phyloP scores from a whole-genome alignment of 2,113 vertebrate genomes.

The Columba janthina region DNA sequence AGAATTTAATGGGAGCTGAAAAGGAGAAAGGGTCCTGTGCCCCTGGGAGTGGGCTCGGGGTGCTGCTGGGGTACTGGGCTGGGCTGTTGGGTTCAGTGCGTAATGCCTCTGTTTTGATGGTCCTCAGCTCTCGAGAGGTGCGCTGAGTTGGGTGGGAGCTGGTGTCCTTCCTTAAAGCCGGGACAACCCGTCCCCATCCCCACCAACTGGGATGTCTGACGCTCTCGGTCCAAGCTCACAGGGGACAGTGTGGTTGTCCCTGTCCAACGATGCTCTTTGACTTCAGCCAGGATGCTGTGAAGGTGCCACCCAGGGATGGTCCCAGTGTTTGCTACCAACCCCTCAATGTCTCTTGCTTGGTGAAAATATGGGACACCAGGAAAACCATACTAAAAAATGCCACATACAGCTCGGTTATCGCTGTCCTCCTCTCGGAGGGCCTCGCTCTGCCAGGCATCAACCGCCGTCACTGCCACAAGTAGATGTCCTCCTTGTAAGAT shows the following conservation, averaged over 20 bases:
- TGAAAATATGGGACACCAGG: neutral
- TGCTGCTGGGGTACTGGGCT: neutral
- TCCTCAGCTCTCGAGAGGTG: accelerated
- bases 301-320: no score
- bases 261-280: neutral
- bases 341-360: neutral
- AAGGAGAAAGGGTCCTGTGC: neutral
- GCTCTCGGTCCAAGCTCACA: accelerated
- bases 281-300: neutral
- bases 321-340: neutral
- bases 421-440: neutral
- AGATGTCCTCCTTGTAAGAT: neutral
- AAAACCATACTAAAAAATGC: neutral
- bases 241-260: accelerated
- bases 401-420: accelerated
- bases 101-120: neutral
- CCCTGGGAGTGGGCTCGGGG: neutral
- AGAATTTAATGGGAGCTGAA: neutral
- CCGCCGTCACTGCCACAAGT: neutral
- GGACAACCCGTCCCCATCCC: neutral
- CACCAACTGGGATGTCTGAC: accelerated
- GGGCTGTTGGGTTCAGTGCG: neutral
- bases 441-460: neutral
- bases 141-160: neutral
- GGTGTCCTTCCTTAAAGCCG: neutral